Base-by-base conservation (phyloP, 1,140 invertebrate genomes). In the Heliconius melpomene region DNA sequence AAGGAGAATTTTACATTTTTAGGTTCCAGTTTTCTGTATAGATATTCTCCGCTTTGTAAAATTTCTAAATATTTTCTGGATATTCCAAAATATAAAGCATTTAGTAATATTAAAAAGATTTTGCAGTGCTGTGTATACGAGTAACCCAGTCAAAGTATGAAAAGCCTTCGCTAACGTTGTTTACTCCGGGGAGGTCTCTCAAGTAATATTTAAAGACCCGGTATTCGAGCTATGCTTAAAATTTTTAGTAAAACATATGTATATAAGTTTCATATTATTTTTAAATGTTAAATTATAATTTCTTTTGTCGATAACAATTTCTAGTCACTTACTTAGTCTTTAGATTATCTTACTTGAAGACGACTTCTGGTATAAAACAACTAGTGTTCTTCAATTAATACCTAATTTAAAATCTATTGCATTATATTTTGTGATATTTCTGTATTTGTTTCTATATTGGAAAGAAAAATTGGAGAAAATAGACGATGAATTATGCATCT, bases 121-220 rank as follows among this genome's bases (percentile, higher is more conserved):
- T 66, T 29, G 60, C 60, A 29, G 60, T 29, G 5, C 8, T 29
- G 29, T 16, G 11, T 66, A 66, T 29, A 26, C 60, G 9, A 66
- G 60, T 29, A 66, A 66, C 60, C 60, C 60, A 66, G 60, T 66
- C 60, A 66, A 66, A 66, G 60, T 29, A 66, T 66, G 60, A 66
- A 66, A 29, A 66, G 60, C 26, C 11, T 66, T 66, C 11, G 60
- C 60, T 36, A 74, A 57, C 52, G 50, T 54, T 75, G 32, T 78
- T 78, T 78, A 46, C 52, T 78, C 72, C 38, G 26, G 54, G 36
- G 77, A 76, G 20, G 36, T 52, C 75, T 78, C 29, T 57, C 46
- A 57, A 78, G 23, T 38, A 73, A 78, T 74, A 81, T 77, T 75
- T 78, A 66, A 66, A 66, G 60, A 66, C 60, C 23, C 23, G 23